A percentile compares a stretch with the other conserved stretches of the same genome.
Evolutionary conservation across 2,888 invertebrate species (phyloP).

Genomic region (Anoplius nigerrimus): DNA sequence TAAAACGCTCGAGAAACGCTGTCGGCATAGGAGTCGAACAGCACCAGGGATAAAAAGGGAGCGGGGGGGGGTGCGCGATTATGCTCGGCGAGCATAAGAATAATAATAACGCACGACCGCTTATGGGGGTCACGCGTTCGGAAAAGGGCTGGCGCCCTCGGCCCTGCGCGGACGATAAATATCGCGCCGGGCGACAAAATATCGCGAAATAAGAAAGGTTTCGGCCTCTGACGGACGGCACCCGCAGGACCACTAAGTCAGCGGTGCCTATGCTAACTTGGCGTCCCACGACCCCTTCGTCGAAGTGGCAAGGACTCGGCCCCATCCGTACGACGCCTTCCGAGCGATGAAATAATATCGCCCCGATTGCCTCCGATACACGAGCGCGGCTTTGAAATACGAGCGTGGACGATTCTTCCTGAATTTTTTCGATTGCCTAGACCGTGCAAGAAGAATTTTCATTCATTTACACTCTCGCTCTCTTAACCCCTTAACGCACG

Average conservation of each 20-base stretch:
- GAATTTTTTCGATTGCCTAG: neutral
- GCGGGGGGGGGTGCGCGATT: neutral
- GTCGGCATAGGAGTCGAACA: neutral
- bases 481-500: too few relatives aligned
- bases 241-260: slow-evolving; percentile 75
- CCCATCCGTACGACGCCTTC: slow-evolving; percentile 46
- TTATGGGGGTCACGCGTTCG: neutral
- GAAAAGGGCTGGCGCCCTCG: slow-evolving; percentile 24
- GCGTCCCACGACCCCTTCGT: slow-evolving; percentile 27
- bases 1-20: neutral
- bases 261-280: slow-evolving; percentile 69
- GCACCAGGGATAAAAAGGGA: slow-evolving; percentile 7
- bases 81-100: too few relatives aligned
- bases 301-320: neutral
- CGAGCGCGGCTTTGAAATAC: slow-evolving; percentile 54
- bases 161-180: slow-evolving; percentile 68
- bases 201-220: slow-evolving; percentile 69
- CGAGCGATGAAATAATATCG: slow-evolving; percentile 69
- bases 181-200: slow-evolving; percentile 71
- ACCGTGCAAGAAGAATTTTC: too few relatives aligned
- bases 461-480: too few relatives aligned
- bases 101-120: slow-evolving; percentile 2
- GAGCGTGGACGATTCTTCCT: slow-evolving; percentile 24
- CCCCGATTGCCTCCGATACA: slow-evolving; percentile 56
- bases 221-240: slow-evolving; percentile 69